Percentiles rank a stretch among this genome's conserved stretches.
Evolutionary conservation across 1,140 invertebrate genomes (phyloP).

Genomic region (Lanistes nyassanus): DNA sequence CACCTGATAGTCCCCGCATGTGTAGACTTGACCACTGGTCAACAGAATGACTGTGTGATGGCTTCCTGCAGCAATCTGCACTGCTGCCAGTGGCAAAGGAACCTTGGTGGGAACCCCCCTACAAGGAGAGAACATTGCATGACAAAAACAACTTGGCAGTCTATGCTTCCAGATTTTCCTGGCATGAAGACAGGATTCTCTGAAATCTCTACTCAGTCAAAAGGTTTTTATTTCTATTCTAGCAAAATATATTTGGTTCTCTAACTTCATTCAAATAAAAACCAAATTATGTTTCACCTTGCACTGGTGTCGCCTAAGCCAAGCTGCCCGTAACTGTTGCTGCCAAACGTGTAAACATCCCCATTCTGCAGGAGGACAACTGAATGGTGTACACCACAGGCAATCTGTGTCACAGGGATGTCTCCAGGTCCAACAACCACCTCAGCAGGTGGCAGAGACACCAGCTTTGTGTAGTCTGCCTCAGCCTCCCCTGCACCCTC

Average conservation of each 20-base stretch:
- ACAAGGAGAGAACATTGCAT: conserved; percentile 50
- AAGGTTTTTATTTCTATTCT: no score
- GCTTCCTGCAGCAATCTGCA: conserved; percentile 89
- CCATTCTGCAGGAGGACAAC: conserved; percentile 76
- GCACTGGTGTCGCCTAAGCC: conserved; percentile 82
- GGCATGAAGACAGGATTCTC: no score
- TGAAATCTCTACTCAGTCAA: no score
- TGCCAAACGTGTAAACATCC: conserved; percentile 84
- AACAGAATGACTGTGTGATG: conserved; percentile 95
- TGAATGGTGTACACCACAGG: conserved; percentile 90
- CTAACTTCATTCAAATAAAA: background rate
- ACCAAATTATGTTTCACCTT: conserved; percentile 32
- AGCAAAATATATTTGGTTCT: no score
- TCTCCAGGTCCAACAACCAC: conserved; percentile 74
- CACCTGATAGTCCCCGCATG: conserved; percentile 91
- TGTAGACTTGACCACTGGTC: conserved; percentile 89
- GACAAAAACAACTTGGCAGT: no score
- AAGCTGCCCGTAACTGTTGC: conserved; percentile 93
- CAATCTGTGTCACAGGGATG: conserved; percentile 81
- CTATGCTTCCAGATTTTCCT: no score
- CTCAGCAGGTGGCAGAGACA: conserved; percentile 82
- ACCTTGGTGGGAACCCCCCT: conserved; percentile 82
- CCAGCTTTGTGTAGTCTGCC: conserved; percentile 69
- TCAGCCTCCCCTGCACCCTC: conserved; percentile 66
- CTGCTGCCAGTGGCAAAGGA: conserved; percentile 70